phyloP scores from a whole-genome alignment of 2,797 vertebrate genomes.

The Hippocampus kuda region DNA sequence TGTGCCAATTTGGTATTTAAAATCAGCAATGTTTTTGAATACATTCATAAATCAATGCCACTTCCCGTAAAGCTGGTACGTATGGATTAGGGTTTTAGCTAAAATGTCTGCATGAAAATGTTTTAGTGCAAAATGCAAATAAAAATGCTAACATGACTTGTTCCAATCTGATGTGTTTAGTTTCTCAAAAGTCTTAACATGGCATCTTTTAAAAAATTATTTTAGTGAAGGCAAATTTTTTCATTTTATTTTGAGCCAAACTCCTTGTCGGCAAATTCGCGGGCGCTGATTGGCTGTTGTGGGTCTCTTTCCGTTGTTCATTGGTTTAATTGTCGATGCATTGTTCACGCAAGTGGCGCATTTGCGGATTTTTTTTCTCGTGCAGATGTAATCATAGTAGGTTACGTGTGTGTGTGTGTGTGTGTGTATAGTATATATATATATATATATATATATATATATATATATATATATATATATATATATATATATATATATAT shows the following conservation, averaged over 20 bases:
- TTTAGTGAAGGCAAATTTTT: background rate
- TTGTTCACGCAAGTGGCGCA: background rate
- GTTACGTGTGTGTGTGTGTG: too few species aligned
- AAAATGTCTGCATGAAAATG: background rate
- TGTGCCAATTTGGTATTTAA: background rate
- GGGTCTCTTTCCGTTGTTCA: conserved; percentile 20
- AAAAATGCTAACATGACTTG: too few species aligned
- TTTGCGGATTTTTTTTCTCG: background rate
- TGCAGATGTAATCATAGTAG: background rate
- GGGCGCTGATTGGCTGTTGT: conserved; percentile 38
- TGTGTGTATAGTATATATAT: too few species aligned
- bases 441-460: too few species aligned
- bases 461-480: too few species aligned
- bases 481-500: too few species aligned
- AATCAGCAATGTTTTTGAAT: background rate
- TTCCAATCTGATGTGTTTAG: background rate
- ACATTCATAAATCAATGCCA: conserved; percentile 25
- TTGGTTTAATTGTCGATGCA: conserved; percentile 28
- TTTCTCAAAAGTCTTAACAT: background rate
- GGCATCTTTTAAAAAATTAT: too few species aligned
- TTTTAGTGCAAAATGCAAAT: background rate
- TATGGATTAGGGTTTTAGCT: background rate
- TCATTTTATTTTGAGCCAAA: conserved; percentile 31
- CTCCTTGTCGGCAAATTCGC: conserved; percentile 26
- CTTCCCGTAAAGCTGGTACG: background rate